phyloP scores from a whole-genome alignment of 2,113 vertebrate species.

The Gymnogyps californianus region DNA sequence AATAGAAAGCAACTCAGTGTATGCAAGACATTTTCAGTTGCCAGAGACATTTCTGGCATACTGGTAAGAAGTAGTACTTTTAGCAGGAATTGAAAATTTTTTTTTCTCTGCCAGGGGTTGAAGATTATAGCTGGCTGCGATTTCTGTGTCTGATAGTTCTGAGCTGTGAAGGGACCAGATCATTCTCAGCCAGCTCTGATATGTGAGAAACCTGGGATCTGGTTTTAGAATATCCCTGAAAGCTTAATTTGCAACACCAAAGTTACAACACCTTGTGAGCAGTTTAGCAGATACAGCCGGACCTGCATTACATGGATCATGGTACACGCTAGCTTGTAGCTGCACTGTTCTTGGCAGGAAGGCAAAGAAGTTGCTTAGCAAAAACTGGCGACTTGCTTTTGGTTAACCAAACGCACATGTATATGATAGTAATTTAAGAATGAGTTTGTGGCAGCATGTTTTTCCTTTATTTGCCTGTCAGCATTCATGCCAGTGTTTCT shows the following conservation, averaged over 20 bases:
- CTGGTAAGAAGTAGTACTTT: background rate
- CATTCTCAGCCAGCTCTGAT: conserved; percentile 6
- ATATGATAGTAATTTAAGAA: background rate
- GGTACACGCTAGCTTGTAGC: background rate
- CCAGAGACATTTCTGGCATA: background rate
- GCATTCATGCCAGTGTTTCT: background rate
- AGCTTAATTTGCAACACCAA: background rate
- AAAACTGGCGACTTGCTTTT: background rate
- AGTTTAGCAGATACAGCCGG: background rate
- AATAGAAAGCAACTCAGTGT: background rate
- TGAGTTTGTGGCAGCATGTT: background rate
- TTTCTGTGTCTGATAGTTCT: background rate
- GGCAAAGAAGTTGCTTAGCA: background rate
- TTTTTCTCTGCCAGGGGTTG: conserved; percentile 1
- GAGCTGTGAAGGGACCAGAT: conserved; percentile 10
- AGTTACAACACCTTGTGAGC: background rate
- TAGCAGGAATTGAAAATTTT: background rate
- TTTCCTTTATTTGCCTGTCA: background rate
- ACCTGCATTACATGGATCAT: background rate
- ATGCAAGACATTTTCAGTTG: background rate
- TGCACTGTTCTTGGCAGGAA: background rate
- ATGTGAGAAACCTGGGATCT: conserved; percentile 15
- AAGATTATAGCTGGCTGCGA: conserved; percentile 20
- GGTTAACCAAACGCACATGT: background rate
- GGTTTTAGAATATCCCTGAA: background rate